phyloP scores from a whole-genome alignment of 35 echinoderm and acorn worm species.

The Patiria miniata region DNA sequence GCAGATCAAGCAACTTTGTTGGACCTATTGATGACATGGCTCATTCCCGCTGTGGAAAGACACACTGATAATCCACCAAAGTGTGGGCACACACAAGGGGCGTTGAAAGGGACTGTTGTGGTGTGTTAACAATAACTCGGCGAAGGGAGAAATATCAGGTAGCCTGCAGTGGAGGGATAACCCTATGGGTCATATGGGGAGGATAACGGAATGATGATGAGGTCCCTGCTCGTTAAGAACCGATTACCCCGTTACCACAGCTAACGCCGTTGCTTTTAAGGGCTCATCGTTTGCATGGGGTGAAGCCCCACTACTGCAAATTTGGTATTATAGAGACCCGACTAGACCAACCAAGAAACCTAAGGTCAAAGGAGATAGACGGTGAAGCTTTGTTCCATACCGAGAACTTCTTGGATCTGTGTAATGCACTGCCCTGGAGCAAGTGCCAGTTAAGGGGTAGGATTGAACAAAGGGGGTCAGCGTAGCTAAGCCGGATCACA shows the following conservation, averaged over 20 bases:
- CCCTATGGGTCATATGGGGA: background rate
- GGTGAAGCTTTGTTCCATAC: no score
- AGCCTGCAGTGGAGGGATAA: background rate
- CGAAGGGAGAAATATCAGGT: background rate
- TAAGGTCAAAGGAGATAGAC: no score
- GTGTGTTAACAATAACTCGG: background rate
- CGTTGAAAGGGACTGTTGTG: slow-evolving; percentile 12
- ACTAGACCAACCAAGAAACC: background rate
- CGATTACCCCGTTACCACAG: slow-evolving; percentile 14
- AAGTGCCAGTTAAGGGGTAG: slow-evolving; percentile 4
- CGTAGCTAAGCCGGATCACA: slow-evolving; percentile 15
- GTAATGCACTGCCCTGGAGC: slow-evolving; percentile 16
- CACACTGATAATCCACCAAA: slow-evolving; percentile 18
- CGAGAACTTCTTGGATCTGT: background rate
- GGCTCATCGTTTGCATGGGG: background rate
- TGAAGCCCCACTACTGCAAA: background rate
- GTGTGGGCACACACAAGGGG: slow-evolving; percentile 16
- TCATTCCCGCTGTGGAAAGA: slow-evolving; percentile 17
- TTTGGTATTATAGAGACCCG: background rate
- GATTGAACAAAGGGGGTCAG: background rate
- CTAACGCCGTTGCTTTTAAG: background rate
- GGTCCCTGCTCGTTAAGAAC: background rate
- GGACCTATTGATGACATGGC: slow-evolving; percentile 29
- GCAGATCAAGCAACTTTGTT: slow-evolving; percentile 18
- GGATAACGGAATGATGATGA: background rate